Percentiles rank a stretch among this genome's conserved stretches.
phyloP scores from a whole-genome alignment of 2,113 vertebrate genomes.

The Psittacula cyanocephala region DNA sequence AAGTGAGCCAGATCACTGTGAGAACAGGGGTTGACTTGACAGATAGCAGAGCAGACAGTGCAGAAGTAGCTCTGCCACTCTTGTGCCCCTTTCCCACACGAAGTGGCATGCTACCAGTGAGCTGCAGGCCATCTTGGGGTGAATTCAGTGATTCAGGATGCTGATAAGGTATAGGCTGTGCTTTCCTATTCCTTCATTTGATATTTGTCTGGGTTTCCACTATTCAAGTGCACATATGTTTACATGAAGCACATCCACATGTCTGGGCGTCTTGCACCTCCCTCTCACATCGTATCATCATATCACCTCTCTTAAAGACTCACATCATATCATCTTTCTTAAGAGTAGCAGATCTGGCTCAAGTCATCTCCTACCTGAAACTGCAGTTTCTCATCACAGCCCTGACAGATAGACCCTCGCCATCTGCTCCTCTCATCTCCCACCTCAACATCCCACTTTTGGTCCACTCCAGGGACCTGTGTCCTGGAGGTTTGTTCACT shows the following conservation, averaged over 20 bases:
- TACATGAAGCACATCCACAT: neutral
- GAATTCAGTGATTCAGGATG: neutral
- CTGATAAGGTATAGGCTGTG: neutral
- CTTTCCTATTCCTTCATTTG: neutral
- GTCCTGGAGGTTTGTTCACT: neutral
- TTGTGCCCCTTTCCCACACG: neutral
- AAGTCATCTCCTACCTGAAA: neutral
- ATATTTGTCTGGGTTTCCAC: neutral
- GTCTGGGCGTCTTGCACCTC: neutral
- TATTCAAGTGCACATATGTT: neutral
- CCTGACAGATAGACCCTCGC: neutral
- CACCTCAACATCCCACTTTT: neutral
- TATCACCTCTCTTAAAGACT: neutral
- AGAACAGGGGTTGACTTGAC: neutral
- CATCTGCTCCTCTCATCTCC: neutral
- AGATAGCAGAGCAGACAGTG: neutral
- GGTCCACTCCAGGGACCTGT: neutral
- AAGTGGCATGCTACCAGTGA: neutral
- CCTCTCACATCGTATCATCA: neutral
- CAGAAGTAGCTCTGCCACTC: neutral
- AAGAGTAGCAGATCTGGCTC: neutral
- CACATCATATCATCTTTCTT: accelerated
- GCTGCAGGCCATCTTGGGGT: neutral
- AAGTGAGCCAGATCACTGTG: neutral
- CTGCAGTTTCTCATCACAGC: neutral